Evolutionary conservation across 1,140 invertebrate genomes (phyloP).

Genomic region (Asobara japonica): DNA sequence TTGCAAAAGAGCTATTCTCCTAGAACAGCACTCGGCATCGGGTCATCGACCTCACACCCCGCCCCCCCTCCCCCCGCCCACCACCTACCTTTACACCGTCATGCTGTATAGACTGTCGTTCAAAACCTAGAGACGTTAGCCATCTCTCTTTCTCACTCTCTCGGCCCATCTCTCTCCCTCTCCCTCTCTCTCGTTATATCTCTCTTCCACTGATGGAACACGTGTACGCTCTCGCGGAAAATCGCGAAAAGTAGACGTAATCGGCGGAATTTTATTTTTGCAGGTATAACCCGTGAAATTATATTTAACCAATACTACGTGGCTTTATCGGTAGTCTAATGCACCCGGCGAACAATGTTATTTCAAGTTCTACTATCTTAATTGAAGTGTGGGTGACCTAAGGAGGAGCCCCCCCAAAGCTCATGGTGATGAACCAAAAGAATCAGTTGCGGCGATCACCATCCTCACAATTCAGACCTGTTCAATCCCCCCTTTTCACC

Average conservation of each 20-base stretch:
- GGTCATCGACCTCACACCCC: conserved; percentile 34
- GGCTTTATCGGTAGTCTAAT: neutral
- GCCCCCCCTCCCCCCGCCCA: neutral
- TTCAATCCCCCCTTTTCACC: no score
- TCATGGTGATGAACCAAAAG: no score
- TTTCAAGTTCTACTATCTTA: no score
- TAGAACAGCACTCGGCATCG: conserved; percentile 36
- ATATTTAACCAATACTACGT: neutral
- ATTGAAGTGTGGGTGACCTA: no score
- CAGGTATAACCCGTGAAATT: neutral
- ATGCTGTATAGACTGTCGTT: conserved; percentile 10
- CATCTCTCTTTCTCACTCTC: neutral
- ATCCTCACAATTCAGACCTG: no score
- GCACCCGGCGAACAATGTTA: neutral
- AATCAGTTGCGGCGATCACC: no score
- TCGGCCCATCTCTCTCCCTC: neutral
- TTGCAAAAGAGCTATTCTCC: conserved; percentile 42
- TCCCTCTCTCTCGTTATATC: neutral
- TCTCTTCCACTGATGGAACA: neutral
- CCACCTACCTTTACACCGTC: conserved; percentile 11
- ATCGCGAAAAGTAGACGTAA: neutral
- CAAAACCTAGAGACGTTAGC: neutral
- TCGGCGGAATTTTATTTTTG: neutral
- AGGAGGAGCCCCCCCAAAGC: no score
- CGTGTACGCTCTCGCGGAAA: neutral